These are phyloP conservation scores for Rhamphomyia laevipes DNA, from an alignment of 2,888 invertebrate genomes.

Conservation along the genomic window DNA sequence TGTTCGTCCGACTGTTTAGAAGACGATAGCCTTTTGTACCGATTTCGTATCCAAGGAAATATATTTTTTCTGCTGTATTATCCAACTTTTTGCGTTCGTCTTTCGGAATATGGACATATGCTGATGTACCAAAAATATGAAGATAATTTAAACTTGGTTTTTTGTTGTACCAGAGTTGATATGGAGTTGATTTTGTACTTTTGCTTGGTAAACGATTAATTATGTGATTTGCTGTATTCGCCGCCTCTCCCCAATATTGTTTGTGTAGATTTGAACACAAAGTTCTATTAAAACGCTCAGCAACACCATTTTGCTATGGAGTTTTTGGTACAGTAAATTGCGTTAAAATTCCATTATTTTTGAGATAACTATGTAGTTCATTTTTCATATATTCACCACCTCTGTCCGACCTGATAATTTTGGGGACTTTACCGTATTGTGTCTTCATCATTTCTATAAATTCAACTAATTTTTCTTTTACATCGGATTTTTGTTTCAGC, in stretches of 20 bases:
- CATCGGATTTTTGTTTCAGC: slow-evolving; percentile 10
- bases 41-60: slow-evolving; percentile 13
- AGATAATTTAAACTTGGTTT: slow-evolving; percentile 5
- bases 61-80: slow-evolving; percentile 5
- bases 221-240: slow-evolving; percentile 3
- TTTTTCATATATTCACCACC: slow-evolving; percentile 19
- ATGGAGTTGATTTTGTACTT: slow-evolving; percentile 7
- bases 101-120: slow-evolving; percentile 8
- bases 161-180: slow-evolving; percentile 11
- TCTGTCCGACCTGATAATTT: slow-evolving; percentile 5
- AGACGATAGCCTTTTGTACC: too few species aligned
- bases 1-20: slow-evolving; percentile 1
- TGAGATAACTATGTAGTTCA: slow-evolving; percentile 13
- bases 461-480: slow-evolving; percentile 2
- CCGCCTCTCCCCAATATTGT: slow-evolving; percentile 3
- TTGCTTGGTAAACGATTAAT: slow-evolving; percentile 1
- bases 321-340: slow-evolving; percentile 15
- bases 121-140: slow-evolving; percentile 5
- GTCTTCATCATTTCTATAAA: slow-evolving; percentile 6
- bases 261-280: background rate
- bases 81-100: slow-evolving; percentile 13
- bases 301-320: slow-evolving; percentile 20
- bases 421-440: slow-evolving; percentile 3
- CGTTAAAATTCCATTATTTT: slow-evolving; percentile 17
- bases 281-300: slow-evolving; percentile 17